Base-by-base conservation (phyloP, 2,797 vertebrate genomes). In the Somateria mollissima region DNA sequence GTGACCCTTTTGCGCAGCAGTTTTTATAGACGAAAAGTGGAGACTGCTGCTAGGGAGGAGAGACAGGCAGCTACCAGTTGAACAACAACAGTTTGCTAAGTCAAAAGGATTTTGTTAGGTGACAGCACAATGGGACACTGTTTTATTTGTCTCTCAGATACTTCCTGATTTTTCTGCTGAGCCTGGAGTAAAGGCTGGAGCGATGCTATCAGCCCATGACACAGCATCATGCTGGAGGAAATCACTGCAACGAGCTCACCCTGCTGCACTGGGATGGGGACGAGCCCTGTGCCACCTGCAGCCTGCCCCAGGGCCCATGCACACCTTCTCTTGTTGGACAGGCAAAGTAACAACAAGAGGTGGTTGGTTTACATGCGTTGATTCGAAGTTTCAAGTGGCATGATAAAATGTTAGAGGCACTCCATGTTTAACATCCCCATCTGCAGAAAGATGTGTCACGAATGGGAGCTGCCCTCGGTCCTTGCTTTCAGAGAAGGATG, bases 11-110 rank as follows among this genome's bases (percentile, higher is more conserved):
- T 93, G 88, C 91, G 67, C 34, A 36, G 4, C 67, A 75, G 78
- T 24, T 70, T 72, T 62, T 13, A 43, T 47, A 66, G 70, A 61
- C 37, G n/a, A 51, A 61, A 72, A 65, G 41, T 51, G 79, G 84
- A 75, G 61, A 58, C 56, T 54, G 54, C 76, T 53, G 76, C 66
- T 15, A 66, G 77, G 91, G 66, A 57, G 66, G 39, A 61, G 69
- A 71, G 62, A 67, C 39, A 41, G 56, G 39, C 61, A 67, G 4
- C 10, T 56, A 67, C 88, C 91, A 61, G 75, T 71, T 51, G 83
- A 67, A 92, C 90, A 82, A 67, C 54, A 90, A 36, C 18, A 66
- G 53, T 91, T 54, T 91, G 81, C 78, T 87, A 89, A 93, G 95
- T 90, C 41, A 43, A 47, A 54, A 62, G 47, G 60, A 76, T 74